These are phyloP conservation scores for Cossypha dichroa DNA, from an alignment of 2,797 vertebrate genomes.

Conservation along the genomic window DNA sequence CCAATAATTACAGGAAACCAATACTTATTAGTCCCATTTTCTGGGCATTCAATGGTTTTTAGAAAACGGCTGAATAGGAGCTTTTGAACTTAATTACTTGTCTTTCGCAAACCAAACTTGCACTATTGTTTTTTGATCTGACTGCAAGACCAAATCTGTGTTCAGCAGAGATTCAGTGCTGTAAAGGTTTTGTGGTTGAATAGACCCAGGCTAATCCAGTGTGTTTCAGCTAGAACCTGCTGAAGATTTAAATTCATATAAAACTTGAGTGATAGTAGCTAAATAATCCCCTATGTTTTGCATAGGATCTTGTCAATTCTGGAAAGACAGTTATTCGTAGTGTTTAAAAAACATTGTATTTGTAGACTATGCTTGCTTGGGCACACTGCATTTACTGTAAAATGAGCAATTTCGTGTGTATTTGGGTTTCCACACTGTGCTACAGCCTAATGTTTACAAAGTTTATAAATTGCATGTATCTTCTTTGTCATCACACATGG, in stretches of 20 bases:
- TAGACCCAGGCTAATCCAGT: neutral
- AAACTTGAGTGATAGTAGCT: neutral
- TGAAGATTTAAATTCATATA: neutral
- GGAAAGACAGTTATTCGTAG: neutral
- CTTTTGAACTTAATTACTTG: neutral
- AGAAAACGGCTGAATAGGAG: neutral
- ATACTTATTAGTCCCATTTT: neutral
- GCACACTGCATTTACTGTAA: neutral
- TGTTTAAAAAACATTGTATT: neutral
- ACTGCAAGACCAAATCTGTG: neutral
- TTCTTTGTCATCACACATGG: neutral
- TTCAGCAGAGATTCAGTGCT: neutral
- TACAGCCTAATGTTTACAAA: neutral
- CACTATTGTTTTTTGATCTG: neutral
- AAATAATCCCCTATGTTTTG: neutral
- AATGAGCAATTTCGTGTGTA: neutral
- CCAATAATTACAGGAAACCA: neutral
- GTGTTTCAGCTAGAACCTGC: neutral
- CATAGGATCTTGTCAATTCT: neutral
- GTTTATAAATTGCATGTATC: neutral
- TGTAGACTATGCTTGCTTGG: neutral
- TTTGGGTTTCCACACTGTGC: neutral
- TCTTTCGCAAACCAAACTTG: neutral
- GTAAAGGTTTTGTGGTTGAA: neutral
- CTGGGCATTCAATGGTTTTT: neutral